These are phyloP conservation scores for Diabrotica balteata DNA, from an alignment of 2,888 invertebrate genomes.

Conservation along the genomic window DNA sequence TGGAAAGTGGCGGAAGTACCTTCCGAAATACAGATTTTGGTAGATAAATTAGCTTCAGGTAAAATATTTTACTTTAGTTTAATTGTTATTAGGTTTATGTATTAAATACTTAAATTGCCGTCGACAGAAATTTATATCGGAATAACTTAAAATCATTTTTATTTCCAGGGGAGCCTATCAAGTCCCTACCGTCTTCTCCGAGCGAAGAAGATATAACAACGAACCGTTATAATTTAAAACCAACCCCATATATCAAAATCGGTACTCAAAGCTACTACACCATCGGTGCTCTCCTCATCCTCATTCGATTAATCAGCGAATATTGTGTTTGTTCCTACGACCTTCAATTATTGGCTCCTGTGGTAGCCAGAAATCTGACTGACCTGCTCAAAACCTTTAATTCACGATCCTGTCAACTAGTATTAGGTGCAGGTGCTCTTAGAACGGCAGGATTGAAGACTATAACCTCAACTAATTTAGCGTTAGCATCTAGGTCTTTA, in stretches of 20 bases:
- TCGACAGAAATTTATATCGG: neutral
- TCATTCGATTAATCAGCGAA: constrained; percentile 90
- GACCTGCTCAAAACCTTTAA: constrained; percentile 89
- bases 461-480: constrained; percentile 93
- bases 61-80: neutral
- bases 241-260: constrained; percentile 61
- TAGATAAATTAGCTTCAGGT: constrained; percentile 67
- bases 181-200: constrained; percentile 54
- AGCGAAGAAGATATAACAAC: constrained; percentile 57
- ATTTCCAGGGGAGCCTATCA: constrained; percentile 32
- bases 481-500: constrained; percentile 82
- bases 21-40: constrained; percentile 84
- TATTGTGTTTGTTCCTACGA: constrained; percentile 86
- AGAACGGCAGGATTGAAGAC: constrained; percentile 90
- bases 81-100: neutral
- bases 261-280: constrained; percentile 72
- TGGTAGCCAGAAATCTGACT: constrained; percentile 83
- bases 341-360: constrained; percentile 79
- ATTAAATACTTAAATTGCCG: neutral
- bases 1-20: constrained; percentile 96
- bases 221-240: constrained; percentile 59
- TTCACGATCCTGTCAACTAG: constrained; percentile 89
- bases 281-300: constrained; percentile 82
- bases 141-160: no score
- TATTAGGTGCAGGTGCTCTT: constrained; percentile 95